Percentiles rank a stretch among this genome's conserved stretches.
These are phyloP conservation scores for Philotrypesis tridentata DNA, from an alignment of 1,140 invertebrate genomes.

Conservation along the genomic window DNA sequence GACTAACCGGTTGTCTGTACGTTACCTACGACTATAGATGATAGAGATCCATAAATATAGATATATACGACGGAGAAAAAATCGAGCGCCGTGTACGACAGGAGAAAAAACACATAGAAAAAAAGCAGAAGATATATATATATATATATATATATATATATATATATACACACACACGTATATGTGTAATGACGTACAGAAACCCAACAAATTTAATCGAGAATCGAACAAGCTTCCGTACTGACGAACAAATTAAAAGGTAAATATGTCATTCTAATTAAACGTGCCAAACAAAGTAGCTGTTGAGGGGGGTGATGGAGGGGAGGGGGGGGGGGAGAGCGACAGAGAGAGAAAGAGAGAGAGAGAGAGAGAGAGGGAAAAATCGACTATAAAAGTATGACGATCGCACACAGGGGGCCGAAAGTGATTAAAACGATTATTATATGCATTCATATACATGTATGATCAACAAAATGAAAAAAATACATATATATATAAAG, in stretches of 20 bases:
- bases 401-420: too few species aligned
- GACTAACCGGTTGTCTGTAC: background rate
- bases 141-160: background rate
- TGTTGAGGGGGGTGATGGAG: too few species aligned
- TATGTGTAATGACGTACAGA: conserved; percentile 24
- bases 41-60: too few species aligned
- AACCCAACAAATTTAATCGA: conserved; percentile 56
- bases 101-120: background rate
- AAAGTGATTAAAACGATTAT: too few species aligned
- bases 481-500: background rate
- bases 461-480: too few species aligned
- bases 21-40: too few species aligned
- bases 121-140: background rate
- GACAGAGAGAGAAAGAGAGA: conserved; percentile 37
- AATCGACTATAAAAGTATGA: conserved; percentile 24
- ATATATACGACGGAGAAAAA: background rate
- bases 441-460: background rate
- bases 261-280: conserved; percentile 67
- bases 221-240: conserved; percentile 67
- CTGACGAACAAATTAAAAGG: conserved; percentile 51
- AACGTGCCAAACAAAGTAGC: conserved; percentile 69
- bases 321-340: conserved; percentile 45
- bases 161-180: background rate
- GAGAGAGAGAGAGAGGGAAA: conserved; percentile 47
- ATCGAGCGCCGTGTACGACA: background rate